These are phyloP conservation scores for Temnothorax nylanderi DNA, from an alignment of 1,140 invertebrate genomes.

Conservation along the genomic window DNA sequence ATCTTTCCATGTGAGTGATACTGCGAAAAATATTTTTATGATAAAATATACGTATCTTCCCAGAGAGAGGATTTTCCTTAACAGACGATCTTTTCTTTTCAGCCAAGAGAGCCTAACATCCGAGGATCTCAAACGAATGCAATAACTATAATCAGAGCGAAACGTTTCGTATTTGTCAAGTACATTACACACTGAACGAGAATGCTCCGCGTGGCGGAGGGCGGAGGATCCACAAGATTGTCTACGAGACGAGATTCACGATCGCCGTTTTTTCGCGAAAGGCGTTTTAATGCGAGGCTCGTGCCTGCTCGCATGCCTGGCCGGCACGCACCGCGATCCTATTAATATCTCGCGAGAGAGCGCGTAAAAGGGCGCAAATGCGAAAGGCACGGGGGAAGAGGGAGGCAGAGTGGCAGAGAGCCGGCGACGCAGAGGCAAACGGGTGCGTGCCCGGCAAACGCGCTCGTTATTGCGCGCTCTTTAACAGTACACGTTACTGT, in stretches of 20 bases:
- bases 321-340: slow-evolving; percentile 57
- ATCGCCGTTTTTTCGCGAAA: slow-evolving; percentile 40
- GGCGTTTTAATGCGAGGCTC: slow-evolving; percentile 65
- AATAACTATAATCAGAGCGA: neutral
- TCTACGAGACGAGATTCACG: slow-evolving; percentile 15
- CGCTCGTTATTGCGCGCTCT: slow-evolving; percentile 53
- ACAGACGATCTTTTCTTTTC: neutral
- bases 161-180: neutral
- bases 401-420: neutral
- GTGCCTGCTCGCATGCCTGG: slow-evolving; percentile 53
- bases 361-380: slow-evolving; percentile 53
- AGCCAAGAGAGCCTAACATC: neutral
- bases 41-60: neutral
- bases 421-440: neutral
- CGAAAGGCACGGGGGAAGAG: neutral
- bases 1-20: neutral
- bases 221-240: neutral
- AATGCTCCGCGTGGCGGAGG: neutral
- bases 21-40: neutral
- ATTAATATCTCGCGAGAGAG: slow-evolving; percentile 69
- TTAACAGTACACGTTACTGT: slow-evolving; percentile 82
- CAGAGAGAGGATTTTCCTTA: neutral
- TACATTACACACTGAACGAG: neutral
- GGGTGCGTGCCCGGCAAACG: slow-evolving; percentile 57
- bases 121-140: neutral